Evolutionary conservation across 2,113 vertebrate genomes (phyloP), one percentile per base, ranked within the genome.

Genomic region (Oxyura jamaicensis): DNA sequence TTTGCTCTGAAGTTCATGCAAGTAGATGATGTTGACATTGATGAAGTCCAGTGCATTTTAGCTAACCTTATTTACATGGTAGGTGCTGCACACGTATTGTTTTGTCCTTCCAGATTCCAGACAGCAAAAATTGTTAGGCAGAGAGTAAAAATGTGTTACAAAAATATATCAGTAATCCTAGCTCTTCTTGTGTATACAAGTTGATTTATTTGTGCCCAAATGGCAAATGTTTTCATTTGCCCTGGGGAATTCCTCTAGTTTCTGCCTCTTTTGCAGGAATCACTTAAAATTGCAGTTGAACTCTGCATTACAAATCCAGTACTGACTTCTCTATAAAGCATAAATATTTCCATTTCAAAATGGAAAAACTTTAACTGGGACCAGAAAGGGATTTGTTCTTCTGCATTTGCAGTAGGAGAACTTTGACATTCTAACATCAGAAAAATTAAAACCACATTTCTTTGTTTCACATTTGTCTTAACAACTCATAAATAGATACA

Each of bases 41-140:
- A 99, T 44, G 99, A 99, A 96, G 99, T 99, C 56, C 99, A 99
- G 97, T 99, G 99, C 87, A 98, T 99, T 97, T 97, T 99, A 84
- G 99, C 99, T 69, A 99, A 99, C 96, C 98, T 99, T 44, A 99
- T 99, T 77, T 99, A 99, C 94, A 99, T 99, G 99, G 99, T 99
- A 93, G 42, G 98, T 58, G 10, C 33, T 88, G 22, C n/a, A 10
- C 18, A 9, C 25, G 81, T 31, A 0, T 89, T 74, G 7, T 35
- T 44, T 72, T 26, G 15, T 67, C 28, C 42, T 90, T 80, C 21
- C 71, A 93, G 22, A 71, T 48, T 83, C 36, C 39, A 11, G 3
- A 75, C 14, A 44, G 19, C 67, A 62, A 65, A 86, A 78, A 60
- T 28, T 29, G 58, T 1, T 74, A 48, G 14, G 35, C 33, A 46